phyloP scores from a whole-genome alignment of 2,113 vertebrate species.

The Falcunculus frontatus region DNA sequence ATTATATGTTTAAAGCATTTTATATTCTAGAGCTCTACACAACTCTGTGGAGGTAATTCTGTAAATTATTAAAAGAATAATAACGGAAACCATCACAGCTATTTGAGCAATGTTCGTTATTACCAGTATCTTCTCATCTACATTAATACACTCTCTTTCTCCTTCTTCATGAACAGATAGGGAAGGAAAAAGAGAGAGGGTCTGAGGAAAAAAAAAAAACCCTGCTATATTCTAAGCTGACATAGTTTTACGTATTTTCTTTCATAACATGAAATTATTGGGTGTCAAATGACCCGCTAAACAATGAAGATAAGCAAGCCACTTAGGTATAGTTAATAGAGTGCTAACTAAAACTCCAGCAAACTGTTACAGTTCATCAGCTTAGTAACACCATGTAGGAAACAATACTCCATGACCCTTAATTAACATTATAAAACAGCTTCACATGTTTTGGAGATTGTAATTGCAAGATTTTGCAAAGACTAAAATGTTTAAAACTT shows the following conservation, averaged over 20 bases:
- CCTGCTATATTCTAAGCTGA: background rate
- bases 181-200: background rate
- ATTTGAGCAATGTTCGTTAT: background rate
- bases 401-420: constrained; percentile 23
- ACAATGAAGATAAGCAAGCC: constrained; percentile 42
- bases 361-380: background rate
- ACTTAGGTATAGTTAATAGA: constrained; percentile 24
- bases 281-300: constrained; percentile 33
- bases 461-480: constrained; percentile 22
- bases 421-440: constrained; percentile 55
- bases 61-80: background rate
- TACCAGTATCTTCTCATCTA: background rate
- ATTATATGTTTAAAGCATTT: background rate
- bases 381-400: background rate
- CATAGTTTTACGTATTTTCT: background rate
- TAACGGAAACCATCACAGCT: background rate
- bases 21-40: background rate
- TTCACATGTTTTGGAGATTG: constrained; percentile 23
- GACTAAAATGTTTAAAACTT: constrained; percentile 26
- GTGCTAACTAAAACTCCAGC: background rate
- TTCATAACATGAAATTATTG: constrained; percentile 5
- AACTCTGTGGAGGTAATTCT: background rate
- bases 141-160: background rate
- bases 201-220: background rate
- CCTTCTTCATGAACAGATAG: background rate